phyloP scores from a whole-genome alignment of 2,113 vertebrate genomes.

The Natator depressus region DNA sequence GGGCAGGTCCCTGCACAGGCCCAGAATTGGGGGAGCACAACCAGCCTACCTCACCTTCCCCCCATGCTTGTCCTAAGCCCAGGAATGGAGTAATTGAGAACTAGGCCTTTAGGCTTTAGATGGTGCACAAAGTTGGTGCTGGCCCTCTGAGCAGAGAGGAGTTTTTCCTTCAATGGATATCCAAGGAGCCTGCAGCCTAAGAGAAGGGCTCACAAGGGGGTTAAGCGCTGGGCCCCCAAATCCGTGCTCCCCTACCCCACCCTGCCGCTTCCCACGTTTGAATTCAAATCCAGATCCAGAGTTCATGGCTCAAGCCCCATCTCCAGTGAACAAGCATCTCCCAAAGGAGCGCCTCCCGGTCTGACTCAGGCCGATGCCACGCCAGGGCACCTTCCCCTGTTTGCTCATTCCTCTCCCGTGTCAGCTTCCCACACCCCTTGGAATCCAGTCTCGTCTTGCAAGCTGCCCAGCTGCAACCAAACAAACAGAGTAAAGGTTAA shows the following conservation, averaged over 20 bases:
- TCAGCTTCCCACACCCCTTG: not conserved
- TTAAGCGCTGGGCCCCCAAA: not conserved
- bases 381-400: not conserved
- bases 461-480: not conserved
- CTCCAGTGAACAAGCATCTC: not conserved
- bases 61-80: too few species aligned
- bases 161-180: too few species aligned
- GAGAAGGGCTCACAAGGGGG: not conserved
- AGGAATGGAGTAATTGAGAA: rapidly evolving
- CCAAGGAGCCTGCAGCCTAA: not conserved
- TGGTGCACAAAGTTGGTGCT: not conserved
- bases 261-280: not conserved
- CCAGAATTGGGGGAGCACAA: not conserved
- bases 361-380: not conserved
- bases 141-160: not conserved
- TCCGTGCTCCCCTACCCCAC: not conserved
- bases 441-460: not conserved
- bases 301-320: not conserved
- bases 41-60: not conserved
- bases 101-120: not conserved
- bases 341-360: not conserved
- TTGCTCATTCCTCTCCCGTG: not conserved
- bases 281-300: not conserved
- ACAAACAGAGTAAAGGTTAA: not conserved
- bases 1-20: not conserved